A percentile compares a stretch with the other conserved stretches of the same genome.
These are phyloP conservation scores for Pectinophora gossypiella DNA, from an alignment of 1,140 invertebrate species.

Conservation along the genomic window DNA sequence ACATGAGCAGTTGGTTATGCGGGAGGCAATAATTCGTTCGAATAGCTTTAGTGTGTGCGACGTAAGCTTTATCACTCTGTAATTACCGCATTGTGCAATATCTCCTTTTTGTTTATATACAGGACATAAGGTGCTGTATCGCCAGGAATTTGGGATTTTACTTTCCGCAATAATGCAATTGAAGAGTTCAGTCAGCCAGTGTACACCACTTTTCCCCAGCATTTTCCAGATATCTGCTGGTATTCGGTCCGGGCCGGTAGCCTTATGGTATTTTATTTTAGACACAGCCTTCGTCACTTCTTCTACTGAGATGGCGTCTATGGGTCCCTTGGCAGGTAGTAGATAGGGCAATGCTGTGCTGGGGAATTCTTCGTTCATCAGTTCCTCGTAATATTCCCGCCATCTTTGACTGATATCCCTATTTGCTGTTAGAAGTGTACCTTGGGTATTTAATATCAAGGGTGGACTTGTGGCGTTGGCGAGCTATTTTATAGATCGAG, in stretches of 20 bases:
- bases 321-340: not conserved
- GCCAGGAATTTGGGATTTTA: not conserved
- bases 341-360: not conserved
- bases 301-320: not conserved
- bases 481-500: constrained; percentile 13
- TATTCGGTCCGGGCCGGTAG: not conserved
- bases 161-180: not conserved
- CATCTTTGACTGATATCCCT: constrained; percentile 9
- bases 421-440: not conserved
- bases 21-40: constrained; percentile 2
- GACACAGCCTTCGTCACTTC: not conserved
- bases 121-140: not conserved
- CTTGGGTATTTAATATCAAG: constrained; percentile 13
- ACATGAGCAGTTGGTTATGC: not conserved
- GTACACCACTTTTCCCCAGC: not conserved
- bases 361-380: constrained; percentile 17
- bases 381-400: constrained; percentile 13
- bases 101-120: not conserved
- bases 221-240: constrained; percentile 1
- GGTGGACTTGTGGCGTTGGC: constrained; percentile 7
- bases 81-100: not conserved
- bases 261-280: constrained; percentile 7
- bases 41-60: constrained; percentile 14
- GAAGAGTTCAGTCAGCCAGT: not conserved
- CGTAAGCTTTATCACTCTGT: constrained; percentile 1